Base-by-base conservation (phyloP, 2,888 invertebrate species). In the Brachypterus glaber region DNA sequence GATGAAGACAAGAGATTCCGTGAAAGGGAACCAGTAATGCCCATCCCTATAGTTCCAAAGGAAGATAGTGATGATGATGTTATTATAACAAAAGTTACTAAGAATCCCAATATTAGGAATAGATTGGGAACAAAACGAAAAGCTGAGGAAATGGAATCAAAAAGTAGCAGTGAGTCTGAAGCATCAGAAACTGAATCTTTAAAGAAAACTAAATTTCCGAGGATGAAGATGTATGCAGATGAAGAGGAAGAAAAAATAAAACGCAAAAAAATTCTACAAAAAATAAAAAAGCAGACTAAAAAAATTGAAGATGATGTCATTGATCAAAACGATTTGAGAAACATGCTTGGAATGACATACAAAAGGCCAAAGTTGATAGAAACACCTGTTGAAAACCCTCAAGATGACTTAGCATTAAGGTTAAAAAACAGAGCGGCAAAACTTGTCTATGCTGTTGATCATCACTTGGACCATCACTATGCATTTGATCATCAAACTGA, bases 191-290 rank as follows among this genome's bases (percentile, higher is more conserved):
- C 47, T 14, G 47, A 48, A 24, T 67, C 69, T 1, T 64, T 62
- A 47, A 4, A 5, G 40, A 73, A 74, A 53, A 74, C 71, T 33
- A 82, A 82, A 65, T 64, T 74, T 31, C 79, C 82, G 5, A 67
- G 83, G 52, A 86, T 87, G 86, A 69, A 84, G 52, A 88, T 88
- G 87, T 84, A 82, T 62, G 88, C 88, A n/a, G 88, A 87, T 63
- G 87, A 87, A 57, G 82, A 84, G 63, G 84, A 85, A 60, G 74
- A 76, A 38, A 78, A 75, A 55, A 60, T 72, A 15, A 65, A 70
- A 43, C 47, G 63, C 24, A 53, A 53, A 36, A 58, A 58, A 40
- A 47, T 62, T 25, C 37, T 64, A 27, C 52, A 53, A 31, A 50
- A 50, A 35, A 39, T 61, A 14, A 58, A 64, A 55, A 48, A 67